Evolutionary conservation across 1,140 invertebrate species (phyloP).

Genomic region (Orchestia grillus): DNA sequence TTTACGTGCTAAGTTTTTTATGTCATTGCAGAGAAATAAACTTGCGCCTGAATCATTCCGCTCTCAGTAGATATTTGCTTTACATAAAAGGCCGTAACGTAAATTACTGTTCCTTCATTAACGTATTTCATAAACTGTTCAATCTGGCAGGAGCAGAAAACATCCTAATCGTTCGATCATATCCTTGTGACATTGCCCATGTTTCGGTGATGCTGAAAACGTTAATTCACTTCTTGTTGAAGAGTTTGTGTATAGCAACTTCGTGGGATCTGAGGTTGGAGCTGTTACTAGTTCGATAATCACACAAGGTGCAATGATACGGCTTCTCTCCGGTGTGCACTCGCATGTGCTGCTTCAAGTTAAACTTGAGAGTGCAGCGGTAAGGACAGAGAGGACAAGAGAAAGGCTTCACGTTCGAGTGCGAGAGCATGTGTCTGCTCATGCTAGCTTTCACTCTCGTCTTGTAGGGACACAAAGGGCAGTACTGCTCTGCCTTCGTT

Average conservation of each 20-base stretch:
- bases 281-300: constrained; percentile 56
- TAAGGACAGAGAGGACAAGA: constrained; percentile 40
- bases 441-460: constrained; percentile 17
- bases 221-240: neutral
- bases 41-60: neutral
- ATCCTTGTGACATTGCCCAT: neutral
- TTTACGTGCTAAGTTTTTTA: neutral
- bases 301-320: constrained; percentile 43
- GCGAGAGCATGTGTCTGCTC: constrained; percentile 44
- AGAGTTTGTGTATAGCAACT: constrained; percentile 21
- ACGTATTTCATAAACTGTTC: neutral
- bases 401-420: constrained; percentile 53
- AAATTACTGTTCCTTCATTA: neutral
- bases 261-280: constrained; percentile 57
- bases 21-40: neutral
- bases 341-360: constrained; percentile 51
- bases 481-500: neutral
- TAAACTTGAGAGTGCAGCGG: constrained; percentile 37
- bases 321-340: constrained; percentile 57
- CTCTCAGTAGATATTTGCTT: neutral
- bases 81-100: neutral
- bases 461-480: constrained; percentile 52
- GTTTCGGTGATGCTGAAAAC: neutral
- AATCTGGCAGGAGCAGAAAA: neutral
- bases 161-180: neutral